Evolutionary conservation across 2,797 vertebrate genomes (phyloP), one percentile per base, ranked within the genome.

Genomic region (Eleutherodactylus coqui): DNA sequence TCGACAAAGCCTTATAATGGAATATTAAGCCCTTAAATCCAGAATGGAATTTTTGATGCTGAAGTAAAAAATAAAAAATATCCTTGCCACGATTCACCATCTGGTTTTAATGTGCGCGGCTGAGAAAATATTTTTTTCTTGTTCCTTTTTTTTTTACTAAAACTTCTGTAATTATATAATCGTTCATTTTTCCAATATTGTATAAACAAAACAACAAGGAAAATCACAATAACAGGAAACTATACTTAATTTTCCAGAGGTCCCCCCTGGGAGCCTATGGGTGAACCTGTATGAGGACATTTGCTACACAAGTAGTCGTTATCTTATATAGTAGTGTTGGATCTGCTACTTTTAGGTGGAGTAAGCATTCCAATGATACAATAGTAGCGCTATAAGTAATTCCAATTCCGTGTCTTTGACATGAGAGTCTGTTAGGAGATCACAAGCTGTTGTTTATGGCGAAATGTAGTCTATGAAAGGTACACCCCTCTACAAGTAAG

Each of bases 221-320:
- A 79, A 13, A 70, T 16, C 1, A n/a, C 69, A 85, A 43, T 14
- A 79, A 72, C 84, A 85, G 76, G 84, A 79, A 85, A 78, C 27
- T 0, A 51, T 49, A 75, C 51, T 75, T 49, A 27, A 49, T 49
- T 75, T 75, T 75, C 38, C 38, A 41, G 36, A 72, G 69, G 69
- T n/a, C 69, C 69, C 27, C 69, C 1, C 29, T 19, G 62, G 62
- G 62, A 36, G 27, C 62, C 16, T 32, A 14, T 14, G 60, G 62
- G 62, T 67, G 62, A 67, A 34, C 32, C 62, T 67, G 32, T 0
- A 17, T 67, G 2, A 36, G 19, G 32, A 11, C 29, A 29, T 62
- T 62, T 2, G 14, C 8, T 34, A 6, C 24, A n/a, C 4, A n/a
- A n/a, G 16, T 60, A 60, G 27, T 60, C 9, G 14, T 36, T 69